These are phyloP conservation scores for Mesorhabditis sp. DNA, from an alignment of 2,888 invertebrate genomes.

Conservation along the genomic window DNA sequence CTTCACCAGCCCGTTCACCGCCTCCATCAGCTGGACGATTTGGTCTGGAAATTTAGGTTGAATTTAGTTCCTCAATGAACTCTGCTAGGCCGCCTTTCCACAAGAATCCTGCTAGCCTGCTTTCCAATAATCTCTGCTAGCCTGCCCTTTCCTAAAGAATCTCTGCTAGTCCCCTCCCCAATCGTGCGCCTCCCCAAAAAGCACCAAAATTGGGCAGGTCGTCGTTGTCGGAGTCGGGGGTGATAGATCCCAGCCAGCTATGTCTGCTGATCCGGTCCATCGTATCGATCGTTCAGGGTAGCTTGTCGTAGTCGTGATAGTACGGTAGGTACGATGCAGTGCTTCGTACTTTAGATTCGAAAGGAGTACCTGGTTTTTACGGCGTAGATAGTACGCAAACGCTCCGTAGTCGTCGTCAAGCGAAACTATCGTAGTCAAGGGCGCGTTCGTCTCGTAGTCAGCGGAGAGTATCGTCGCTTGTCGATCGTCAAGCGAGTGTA, in stretches of 20 bases:
- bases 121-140: background rate
- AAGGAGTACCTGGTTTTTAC: no score
- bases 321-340: background rate
- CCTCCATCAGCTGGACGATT: slow-evolving; percentile 46
- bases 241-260: slow-evolving; percentile 3
- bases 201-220: slow-evolving; percentile 3
- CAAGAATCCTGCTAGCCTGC: no score
- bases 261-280: slow-evolving; percentile 1
- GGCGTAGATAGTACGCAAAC: no score
- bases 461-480: no score
- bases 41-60: slow-evolving; percentile 35
- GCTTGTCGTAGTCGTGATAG: background rate
- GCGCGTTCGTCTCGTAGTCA: no score
- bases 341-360: background rate
- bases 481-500: no score
- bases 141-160: no score
- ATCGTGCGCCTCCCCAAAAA: no score
- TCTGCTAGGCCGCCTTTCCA: background rate
- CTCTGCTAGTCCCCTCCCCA: no score
- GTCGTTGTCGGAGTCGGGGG: slow-evolving; percentile 5
- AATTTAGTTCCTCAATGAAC: background rate
- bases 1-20: slow-evolving; percentile 44
- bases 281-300: background rate
- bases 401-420: no score
- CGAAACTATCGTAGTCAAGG: no score